Evolutionary conservation across 2,888 invertebrate genomes (phyloP), one percentile per base, ranked within the genome.

Genomic region (Carcina quercana): DNA sequence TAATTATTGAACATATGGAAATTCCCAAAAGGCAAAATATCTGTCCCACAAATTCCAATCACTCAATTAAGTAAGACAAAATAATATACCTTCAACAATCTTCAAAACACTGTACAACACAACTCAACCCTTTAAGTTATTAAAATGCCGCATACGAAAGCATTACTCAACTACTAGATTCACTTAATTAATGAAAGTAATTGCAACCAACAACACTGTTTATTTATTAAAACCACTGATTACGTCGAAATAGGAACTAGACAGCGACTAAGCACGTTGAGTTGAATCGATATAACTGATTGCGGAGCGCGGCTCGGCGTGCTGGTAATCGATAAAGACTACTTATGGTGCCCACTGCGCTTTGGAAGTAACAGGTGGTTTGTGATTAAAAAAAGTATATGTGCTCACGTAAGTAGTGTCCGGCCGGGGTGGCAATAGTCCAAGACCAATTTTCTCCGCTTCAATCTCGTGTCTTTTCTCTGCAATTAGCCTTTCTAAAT

Each of bases 391-490:
- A 31, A 40, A 42, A 50, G 42, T 36, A 15, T 21, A 21, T 26
- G 14, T 26, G 27, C 37, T 37, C 26, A 37, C 26, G 30, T 40
- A 12, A 12, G 11, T 6, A 5, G 17, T 43, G 24, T 43, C 40
- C 15, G 38, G 38, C 27, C 22, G 35, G 17, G 49, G 38, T 13
- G 54, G 44, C 20, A 45, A 38, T 33, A 75, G 47, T 17, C 79
- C 79, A 30, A 83, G 53, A 37, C 47, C 44, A 13, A 47, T 54
- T 72, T 82, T 83, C 63, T 83, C 83, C 37, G 58, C 60, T 52
- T 76, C 64, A 54, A 83, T 74, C 59, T 75, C 74, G 60, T 63
- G 65, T 53, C 63, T 78, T 73, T 83, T 83, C 59, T 52, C 60
- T 29, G 59, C 48, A 70, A 83, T 80, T 59, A 82, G 58, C 57